Evolutionary conservation across 2,113 vertebrate genomes (phyloP), one percentile per base, ranked within the genome.

Genomic region (Mixornis gularis): DNA sequence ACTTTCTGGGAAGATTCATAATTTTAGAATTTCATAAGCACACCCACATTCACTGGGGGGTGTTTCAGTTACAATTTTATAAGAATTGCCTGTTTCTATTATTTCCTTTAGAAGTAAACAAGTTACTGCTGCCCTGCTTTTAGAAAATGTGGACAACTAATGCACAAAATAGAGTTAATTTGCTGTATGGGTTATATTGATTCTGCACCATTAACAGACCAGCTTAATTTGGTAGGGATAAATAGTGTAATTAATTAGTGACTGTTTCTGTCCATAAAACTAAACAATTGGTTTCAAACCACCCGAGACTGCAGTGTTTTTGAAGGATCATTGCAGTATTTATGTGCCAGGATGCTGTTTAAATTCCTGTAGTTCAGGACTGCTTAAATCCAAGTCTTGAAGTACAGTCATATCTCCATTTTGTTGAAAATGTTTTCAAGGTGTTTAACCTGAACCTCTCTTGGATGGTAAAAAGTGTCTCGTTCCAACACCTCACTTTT

Each of bases 141-240:
- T 60, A 68, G 53, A 86, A 94, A 79, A 89, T 17, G 22, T 73
- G 51, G 9, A n/a, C 53, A 90, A 60, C 46, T 76, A 69, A 59
- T 26, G 43, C 36, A 66, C 20, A 73, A 43, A 92, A 87, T 77
- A 43, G 43, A 81, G 65, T 53, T 94, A 76, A 88, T 96, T 94
- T 94, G 14, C 40, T 87, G 5, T 48, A 79, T 74, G 44, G 58
- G 59, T 80, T 83, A 16, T 71, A 90, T 91, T 93, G 84, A 94
- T 70, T 53, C 56, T 90, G 16, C 21, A 29, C 25, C 48, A 87
- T 92, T 77, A 71, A 52, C 32, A 53, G 24, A 14, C 27, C 15
- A 68, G 36, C 3, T 92, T 91, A 91, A 94, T 88, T 88, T 91
- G 71, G 73, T 81, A 91, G 16, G 40, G 32, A 79, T 84, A 95